Evolutionary conservation across 2,797 vertebrate genomes (phyloP), one percentile per base, ranked within the genome.

Genomic region (Muraenolepis orangiensis): DNA sequence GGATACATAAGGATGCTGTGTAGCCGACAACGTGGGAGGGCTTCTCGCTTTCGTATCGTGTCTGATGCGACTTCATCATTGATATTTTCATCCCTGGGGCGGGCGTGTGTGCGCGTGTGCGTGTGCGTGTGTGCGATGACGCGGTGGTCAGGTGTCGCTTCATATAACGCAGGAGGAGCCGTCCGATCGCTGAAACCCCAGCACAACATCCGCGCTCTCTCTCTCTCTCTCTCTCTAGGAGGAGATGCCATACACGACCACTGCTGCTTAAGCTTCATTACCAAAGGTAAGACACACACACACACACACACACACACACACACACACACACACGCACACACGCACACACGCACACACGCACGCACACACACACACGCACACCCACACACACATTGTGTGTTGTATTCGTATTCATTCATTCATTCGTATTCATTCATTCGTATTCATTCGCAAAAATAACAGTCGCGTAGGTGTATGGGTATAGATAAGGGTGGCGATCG

Each of bases 101-200:
- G 51, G 51, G 85, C 91, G 90, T 93, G 89, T 86, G 88, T 77
- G n/a, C n/a, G n/a, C n/a, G n/a, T n/a, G n/a, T n/a, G n/a, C n/a
- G n/a, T n/a, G n/a, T n/a, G n/a, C n/a, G n/a, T n/a, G n/a, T 72
- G 80, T 82, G 84, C 73, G 85, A 90, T 94, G 94, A 94, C 94
- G 94, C 83, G 83, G 61, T 74, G 85, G 88, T 93, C 92, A 94
- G 91, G 92, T 94, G 93, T 85, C 75, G 82, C 85, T 86, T 93
- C 90, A 87, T 94, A 93, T 93, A 94, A 87, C 82, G 80, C 72
- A 72, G 51, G 32, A 8, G 51, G 92, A 93, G 93, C 92, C 93
- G 91, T 94, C 92, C 92, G 76, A 90, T 91, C 93, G 90, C 93
- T 94, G 92, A 93, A 94, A 90, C 82, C 91, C 87, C 86, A 89